These are phyloP conservation scores for Sebastes umbrosus DNA, from an alignment of 2,797 vertebrate species.

Conservation along the genomic window DNA sequence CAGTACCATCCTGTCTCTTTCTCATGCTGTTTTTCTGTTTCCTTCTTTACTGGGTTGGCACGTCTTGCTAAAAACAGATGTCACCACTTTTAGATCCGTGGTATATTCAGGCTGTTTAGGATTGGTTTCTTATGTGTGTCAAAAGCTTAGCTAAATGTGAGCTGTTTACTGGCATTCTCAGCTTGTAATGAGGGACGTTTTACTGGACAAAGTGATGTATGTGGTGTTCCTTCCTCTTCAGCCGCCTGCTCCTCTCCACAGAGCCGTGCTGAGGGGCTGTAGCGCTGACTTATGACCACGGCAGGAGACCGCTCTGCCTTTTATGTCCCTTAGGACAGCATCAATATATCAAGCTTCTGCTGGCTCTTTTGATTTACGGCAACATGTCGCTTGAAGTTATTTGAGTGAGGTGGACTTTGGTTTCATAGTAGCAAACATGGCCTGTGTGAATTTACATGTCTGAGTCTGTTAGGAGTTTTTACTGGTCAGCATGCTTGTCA, in stretches of 20 bases:
- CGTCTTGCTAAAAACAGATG: slow-evolving; percentile 31
- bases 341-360: slow-evolving; percentile 47
- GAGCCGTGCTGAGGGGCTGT: slow-evolving; percentile 77
- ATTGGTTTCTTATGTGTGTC: slow-evolving; percentile 46
- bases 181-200: slow-evolving; percentile 46
- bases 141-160: slow-evolving; percentile 34
- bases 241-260: slow-evolving; percentile 80
- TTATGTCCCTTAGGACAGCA: slow-evolving; percentile 53
- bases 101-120: slow-evolving; percentile 1
- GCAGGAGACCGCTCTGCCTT: slow-evolving; percentile 85
- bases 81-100: slow-evolving; percentile 26
- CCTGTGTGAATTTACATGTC: slow-evolving; percentile 35
- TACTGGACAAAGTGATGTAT: slow-evolving; percentile 51
- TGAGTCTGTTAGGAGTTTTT: slow-evolving; percentile 23
- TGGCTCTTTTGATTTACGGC: slow-evolving; percentile 48
- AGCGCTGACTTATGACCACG: slow-evolving; percentile 83
- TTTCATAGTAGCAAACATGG: slow-evolving; percentile 37
- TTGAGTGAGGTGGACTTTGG: slow-evolving; percentile 38
- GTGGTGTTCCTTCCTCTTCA: slow-evolving; percentile 41
- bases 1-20: neutral
- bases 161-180: slow-evolving; percentile 39
- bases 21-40: neutral
- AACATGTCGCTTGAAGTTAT: slow-evolving; percentile 25
- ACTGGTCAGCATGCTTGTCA: slow-evolving; percentile 20
- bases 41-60: neutral